phyloP scores from a whole-genome alignment of 1,140 invertebrate genomes.

The Drusus annulatus region DNA sequence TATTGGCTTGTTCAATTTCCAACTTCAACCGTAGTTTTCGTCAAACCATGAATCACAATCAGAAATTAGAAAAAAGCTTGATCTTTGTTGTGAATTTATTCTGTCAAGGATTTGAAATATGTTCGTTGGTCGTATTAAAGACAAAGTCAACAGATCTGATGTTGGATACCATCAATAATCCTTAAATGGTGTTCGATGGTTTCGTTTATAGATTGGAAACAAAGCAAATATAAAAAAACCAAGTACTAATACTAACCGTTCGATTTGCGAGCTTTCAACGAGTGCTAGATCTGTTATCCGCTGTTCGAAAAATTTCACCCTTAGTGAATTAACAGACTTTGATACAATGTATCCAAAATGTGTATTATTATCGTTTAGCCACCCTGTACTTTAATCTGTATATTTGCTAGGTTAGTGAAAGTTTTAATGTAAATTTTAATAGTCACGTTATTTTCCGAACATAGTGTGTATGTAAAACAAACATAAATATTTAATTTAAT shows the following conservation, averaged over 20 bases:
- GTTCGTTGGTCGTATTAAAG: too few relatives aligned
- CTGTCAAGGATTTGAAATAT: too few relatives aligned
- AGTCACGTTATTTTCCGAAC: slow-evolving; percentile 32
- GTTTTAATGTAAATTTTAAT: slow-evolving; percentile 48
- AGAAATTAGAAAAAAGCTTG: too few relatives aligned
- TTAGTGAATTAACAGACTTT: slow-evolving; percentile 41
- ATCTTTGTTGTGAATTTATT: too few relatives aligned
- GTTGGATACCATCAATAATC: too few relatives aligned
- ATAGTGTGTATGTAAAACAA: slow-evolving; percentile 44
- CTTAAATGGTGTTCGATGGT: too few relatives aligned
- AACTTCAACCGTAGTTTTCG: too few relatives aligned
- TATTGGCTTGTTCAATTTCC: too few relatives aligned
- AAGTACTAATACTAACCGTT: slow-evolving; percentile 34
- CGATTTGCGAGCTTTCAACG: slow-evolving; percentile 58
- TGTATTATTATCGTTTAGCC: slow-evolving; percentile 46
- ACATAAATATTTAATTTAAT: slow-evolving; percentile 45
- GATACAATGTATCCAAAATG: slow-evolving; percentile 35
- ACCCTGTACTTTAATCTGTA: slow-evolving; percentile 45
- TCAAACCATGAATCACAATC: too few relatives aligned
- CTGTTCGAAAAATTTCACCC: slow-evolving; percentile 70
- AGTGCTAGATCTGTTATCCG: slow-evolving; percentile 73
- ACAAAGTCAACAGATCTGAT: too few relatives aligned
- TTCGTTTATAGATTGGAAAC: too few relatives aligned
- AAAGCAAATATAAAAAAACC: background rate
- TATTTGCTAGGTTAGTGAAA: slow-evolving; percentile 50